These are phyloP conservation scores for Festucalex cinctus DNA, from an alignment of 2,113 vertebrate genomes.

Conservation along the genomic window DNA sequence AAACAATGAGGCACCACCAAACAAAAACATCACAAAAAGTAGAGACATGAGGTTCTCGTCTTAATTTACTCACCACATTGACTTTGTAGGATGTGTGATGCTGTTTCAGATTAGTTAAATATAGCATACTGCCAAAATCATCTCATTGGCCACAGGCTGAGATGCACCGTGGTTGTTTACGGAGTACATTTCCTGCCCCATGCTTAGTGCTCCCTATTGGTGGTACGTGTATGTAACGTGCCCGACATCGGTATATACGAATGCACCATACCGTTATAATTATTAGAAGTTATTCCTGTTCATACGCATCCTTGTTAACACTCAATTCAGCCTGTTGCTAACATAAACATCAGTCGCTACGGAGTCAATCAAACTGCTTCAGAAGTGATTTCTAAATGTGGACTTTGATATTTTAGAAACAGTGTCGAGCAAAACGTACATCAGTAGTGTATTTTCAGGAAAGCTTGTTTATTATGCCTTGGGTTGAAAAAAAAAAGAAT, in stretches of 20 bases:
- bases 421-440: not conserved
- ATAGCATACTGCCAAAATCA: not conserved
- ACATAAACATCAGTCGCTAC: too few species aligned
- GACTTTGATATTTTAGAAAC: too few species aligned
- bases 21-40: not conserved
- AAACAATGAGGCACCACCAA: not conserved
- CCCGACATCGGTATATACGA: not conserved
- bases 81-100: too few species aligned
- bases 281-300: not conserved
- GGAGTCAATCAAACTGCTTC: too few species aligned
- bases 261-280: not conserved
- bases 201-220: not conserved
- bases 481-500: constrained; percentile 33
- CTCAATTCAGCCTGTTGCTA: too few species aligned
- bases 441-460: not conserved
- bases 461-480: constrained; percentile 36
- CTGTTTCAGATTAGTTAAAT: not conserved
- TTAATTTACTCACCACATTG: too few species aligned
- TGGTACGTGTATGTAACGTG: not conserved
- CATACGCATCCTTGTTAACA: too few species aligned
- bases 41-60: too few species aligned
- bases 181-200: not conserved
- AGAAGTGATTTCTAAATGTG: too few species aligned
- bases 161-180: not conserved
- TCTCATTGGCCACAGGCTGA: not conserved